These are phyloP conservation scores for Esox niger DNA, from an alignment of 2,113 vertebrate species.

Conservation along the genomic window DNA sequence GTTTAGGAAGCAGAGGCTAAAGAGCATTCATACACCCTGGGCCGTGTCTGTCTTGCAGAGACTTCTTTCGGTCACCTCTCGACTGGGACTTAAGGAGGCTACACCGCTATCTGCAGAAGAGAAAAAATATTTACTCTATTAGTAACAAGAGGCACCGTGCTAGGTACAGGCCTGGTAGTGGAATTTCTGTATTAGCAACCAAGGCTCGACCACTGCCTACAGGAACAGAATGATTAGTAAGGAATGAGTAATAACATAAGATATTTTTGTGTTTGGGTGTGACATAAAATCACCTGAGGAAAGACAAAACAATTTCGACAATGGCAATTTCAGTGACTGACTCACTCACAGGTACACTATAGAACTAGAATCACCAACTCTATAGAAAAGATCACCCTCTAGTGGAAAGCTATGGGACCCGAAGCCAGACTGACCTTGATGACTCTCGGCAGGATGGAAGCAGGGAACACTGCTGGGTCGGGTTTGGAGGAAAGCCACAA, in stretches of 20 bases:
- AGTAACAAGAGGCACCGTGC: no score
- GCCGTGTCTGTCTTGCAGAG: not conserved
- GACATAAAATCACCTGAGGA: not conserved
- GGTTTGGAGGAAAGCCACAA: constrained; percentile 20
- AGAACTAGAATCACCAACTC: not conserved
- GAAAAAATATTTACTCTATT: no score
- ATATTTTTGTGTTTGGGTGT: not conserved
- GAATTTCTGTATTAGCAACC: no score
- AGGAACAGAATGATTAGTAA: not conserved
- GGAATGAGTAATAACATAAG: not conserved
- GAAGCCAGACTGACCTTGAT: constrained; percentile 5
- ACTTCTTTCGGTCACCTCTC: not conserved
- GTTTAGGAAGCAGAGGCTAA: not conserved
- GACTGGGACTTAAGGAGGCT: not conserved
- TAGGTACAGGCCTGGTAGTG: not conserved
- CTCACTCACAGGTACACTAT: not conserved
- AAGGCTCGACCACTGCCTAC: not conserved
- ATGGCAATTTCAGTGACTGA: no score
- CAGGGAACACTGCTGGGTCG: constrained; percentile 15
- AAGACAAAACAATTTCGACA: not conserved
- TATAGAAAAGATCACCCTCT: not conserved
- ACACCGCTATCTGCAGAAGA: not conserved
- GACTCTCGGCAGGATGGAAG: constrained; percentile 8
- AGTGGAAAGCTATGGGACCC: not conserved
- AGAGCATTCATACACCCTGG: not conserved